Base-by-base conservation (phyloP, 35 echinoderm and acorn worm species). In the Apostichopus californicus region DNA sequence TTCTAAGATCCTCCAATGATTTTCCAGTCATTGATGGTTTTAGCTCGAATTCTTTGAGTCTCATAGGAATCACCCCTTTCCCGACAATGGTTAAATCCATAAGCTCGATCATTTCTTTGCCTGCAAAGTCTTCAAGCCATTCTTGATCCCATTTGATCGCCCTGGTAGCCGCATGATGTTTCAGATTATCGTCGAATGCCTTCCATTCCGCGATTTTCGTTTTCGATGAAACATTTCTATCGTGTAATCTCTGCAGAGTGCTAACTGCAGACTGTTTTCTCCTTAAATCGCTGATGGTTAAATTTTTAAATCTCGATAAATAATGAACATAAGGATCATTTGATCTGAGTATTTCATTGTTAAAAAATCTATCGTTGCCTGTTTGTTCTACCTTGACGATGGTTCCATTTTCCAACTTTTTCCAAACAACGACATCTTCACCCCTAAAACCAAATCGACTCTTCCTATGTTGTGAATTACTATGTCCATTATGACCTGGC, bases 121-220 rank as follows among this genome's bases (percentile, higher is more conserved):
- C 26, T n/a, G 89, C 89, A 79, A 91, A 91, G 53, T 91, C 14
- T 59, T 77, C 77, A 21, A 91, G 53, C 89, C 89, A 91, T 8
- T 91, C 89, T 59, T 91, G 72, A 66, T 91, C 89, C 89, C 89
- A 91, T 61, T 59, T 78, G 9, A 91, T 91, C 11, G 89, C 89
- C 73, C 57, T 78, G 8, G 71, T 77, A 54, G 89, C 71, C 9
- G 89, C 89, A 18, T 73, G 71, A 34, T 89, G 86, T 23, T 52
- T 68, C 9, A 72, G 22, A 13, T 52, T 58, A 73, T 89, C 52
- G 86, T 89, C 86, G 63, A 89, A 89, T 17, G 60, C 68, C 60
- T 52, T 89, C 86, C 86, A 89, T 26, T 89, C 86, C 6, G 63
- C 86, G 13, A 89, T 68, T 68, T 73, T 68, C 22, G 63, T 64